Evolutionary conservation across 1,140 invertebrate species (phyloP), one percentile per base, ranked within the genome.

Genomic region (Panagrolaimus sp.): DNA sequence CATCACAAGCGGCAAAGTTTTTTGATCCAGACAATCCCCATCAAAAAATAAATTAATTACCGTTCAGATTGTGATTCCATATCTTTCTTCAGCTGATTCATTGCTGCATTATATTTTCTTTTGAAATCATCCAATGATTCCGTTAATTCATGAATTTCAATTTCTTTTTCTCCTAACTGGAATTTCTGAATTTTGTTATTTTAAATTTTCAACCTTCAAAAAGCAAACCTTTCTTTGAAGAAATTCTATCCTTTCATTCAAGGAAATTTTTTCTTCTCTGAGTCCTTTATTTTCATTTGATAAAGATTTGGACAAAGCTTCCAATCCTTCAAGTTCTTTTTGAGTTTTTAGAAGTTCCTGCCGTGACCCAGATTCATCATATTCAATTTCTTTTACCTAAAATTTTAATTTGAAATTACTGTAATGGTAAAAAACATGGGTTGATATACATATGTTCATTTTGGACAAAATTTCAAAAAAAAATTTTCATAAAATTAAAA

Each of bases 261-360:
- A 32, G 8, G 52, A 15, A 63, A 70, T 71, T 65, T 63, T 58
- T 44, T 74, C 48, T 58, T 71, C 64, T 38, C 73, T 14, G 12
- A 75, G 43, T 32, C 24, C 46, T 24, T 63, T 38, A 69, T 70
- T 74, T 65, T 75, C 66, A 24, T 76, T 64, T 15, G 58, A 64
- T 14, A 73, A 55, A 28, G 69, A 63, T n/a, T 72, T 58, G 21
- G 71, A 68, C 4, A 73, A n/a, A 10, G 63, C 71, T 46, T 73
- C 43, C 24, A 74, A 45, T 7, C 48, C 72, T 47, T 73, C 71
- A 17, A 74, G 32, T 52, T 74, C 72, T 43, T 74, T 58, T 46
- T 74, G 72, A n/a, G 71, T 63, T 17, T 45, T 43, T 24, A 32
- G 24, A 17, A 47, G 21, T 43, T 68, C 67, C 1, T 52, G 21